Evolutionary conservation across 2,797 vertebrate species (phyloP), one percentile per base, ranked within the genome.

Genomic region (Sebastes hopkinsi): DNA sequence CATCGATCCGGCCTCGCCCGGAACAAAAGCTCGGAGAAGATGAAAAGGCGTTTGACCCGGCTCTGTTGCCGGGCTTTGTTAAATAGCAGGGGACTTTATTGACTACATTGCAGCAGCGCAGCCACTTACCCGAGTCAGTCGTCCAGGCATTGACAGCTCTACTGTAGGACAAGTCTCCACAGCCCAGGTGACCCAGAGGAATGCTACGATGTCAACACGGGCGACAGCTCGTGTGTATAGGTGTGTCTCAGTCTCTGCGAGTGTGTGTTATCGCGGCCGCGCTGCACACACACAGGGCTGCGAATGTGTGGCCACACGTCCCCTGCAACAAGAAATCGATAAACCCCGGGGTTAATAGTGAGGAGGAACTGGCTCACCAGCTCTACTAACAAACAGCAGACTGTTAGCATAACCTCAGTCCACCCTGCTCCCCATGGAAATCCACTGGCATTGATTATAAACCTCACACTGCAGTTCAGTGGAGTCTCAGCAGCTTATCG

Each of bases 341-440:
- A 82, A 81, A 91, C 78, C 87, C 83, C 1, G 50, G 85, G 91
- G 92, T 95, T 95, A 94, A 94, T 93, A 82, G 82, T 77, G 88
- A 92, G 84, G 85, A 86, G 87, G 85, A 92, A 91, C 89, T 92
- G 90, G 88, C 90, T 95, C 88, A 88, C 86, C 70, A 76, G 90
- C 89, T 93, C 84, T 55, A 50, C 89, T 91, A 94, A 93, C 92
- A 92, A 92, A 95, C 92, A 92, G 80, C 81, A 84, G 88, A 88
- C 87, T 92, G 91, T 95, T 94, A 92, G 90, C 92, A 93, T 93
- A 93, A 93, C 92, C 92, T 87, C 64, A 67, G 81, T 74, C 86
- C 88, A 85, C 84, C 83, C 66, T 65, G 61, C 82, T 90, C 91
- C 85, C 89, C 59, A 72, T 77, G 91, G 88, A 92, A 95, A 94